Evolutionary conservation across 1,140 invertebrate species (phyloP).

Genomic region (Drosophila simulans): DNA sequence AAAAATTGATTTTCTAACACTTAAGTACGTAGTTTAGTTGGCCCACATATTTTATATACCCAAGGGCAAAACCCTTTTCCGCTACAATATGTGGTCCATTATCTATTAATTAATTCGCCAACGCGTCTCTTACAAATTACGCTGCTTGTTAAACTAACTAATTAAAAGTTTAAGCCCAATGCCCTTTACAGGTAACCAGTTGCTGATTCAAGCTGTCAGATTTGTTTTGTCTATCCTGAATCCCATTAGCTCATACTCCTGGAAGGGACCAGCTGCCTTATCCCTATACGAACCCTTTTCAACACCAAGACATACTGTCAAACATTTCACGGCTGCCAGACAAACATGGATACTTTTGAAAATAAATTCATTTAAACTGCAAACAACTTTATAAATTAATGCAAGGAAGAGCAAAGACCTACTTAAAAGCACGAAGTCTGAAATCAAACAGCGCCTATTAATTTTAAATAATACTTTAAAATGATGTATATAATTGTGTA

Average conservation of each 20-base stretch:
- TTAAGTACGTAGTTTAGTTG: neutral
- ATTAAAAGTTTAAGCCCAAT: slow-evolving; percentile 32
- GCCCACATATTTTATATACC: neutral
- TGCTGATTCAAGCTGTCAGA: slow-evolving; percentile 46
- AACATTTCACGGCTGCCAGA: slow-evolving; percentile 35
- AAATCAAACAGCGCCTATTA: too few species aligned
- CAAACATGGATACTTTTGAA: slow-evolving; percentile 20
- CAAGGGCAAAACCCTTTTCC: neutral
- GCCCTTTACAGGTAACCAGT: slow-evolving; percentile 12
- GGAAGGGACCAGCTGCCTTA: slow-evolving; percentile 23
- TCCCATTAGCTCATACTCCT: slow-evolving; percentile 30
- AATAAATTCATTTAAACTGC: neutral
- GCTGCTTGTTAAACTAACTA: slow-evolving; percentile 23
- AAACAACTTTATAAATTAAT: neutral
- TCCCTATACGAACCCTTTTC: slow-evolving; percentile 61
- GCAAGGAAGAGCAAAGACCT: neutral
- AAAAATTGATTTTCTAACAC: neutral
- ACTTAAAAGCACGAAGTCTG: neutral
- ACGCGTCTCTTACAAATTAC: neutral
- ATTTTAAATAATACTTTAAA: too few species aligned
- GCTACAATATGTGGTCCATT: neutral
- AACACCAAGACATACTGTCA: slow-evolving; percentile 65
- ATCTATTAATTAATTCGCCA: slow-evolving; percentile 27
- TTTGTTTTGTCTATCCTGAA: slow-evolving; percentile 44
- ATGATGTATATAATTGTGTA: too few species aligned